Evolutionary conservation across 2,797 vertebrate genomes (phyloP), one percentile per base, ranked within the genome.

Genomic region (Antennarius maculatus): DNA sequence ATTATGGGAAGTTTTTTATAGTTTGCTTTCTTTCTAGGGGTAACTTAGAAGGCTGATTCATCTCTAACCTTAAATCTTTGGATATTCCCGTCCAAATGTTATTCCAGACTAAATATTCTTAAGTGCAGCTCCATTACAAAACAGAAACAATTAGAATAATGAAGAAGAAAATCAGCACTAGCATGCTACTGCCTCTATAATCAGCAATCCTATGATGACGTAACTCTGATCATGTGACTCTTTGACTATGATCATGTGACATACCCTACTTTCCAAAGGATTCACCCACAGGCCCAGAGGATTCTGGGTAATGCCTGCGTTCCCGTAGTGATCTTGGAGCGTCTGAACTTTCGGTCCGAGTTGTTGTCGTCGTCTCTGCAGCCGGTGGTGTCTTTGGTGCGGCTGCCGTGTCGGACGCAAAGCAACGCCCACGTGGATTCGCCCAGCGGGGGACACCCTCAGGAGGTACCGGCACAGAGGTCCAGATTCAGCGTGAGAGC

Each of bases 251-350:
- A 23, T 23, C 23, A 39, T 2, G 2, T 39, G 10, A 39, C 7
- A 39, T 39, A 8, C 37, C 9, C 7, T 39, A 10, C 4, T 69
- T 64, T 75, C 47, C 7, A 13, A 68, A 92, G 91, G 61, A 80
- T 88, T 82, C 81, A 86, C 39, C 87, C 86, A 17, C 88, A 87
- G 42, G 86, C 82, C 65, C 80, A 78, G 72, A 93, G 91, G 76
- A 82, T 89, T 77, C 77, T 91, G 75, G 90, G 90, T 62, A 87
- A 85, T 73, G 86, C 90, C 49, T 93, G 93, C 83, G 86, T 95
- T 61, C 95, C 97, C n/a, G 95, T 95, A 0, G 98, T 99, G 66
- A 87, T 90, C 13, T 82, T 99, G 86, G 94, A 97, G 69, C 93
- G 95, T 1, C 92, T 99, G 46, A 94, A 94, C 60, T 88, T 97